Evolutionary conservation across 2,113 vertebrate species (phyloP), one percentile per base, ranked within the genome.

Genomic region (Ptilonorhynchus violaceus): DNA sequence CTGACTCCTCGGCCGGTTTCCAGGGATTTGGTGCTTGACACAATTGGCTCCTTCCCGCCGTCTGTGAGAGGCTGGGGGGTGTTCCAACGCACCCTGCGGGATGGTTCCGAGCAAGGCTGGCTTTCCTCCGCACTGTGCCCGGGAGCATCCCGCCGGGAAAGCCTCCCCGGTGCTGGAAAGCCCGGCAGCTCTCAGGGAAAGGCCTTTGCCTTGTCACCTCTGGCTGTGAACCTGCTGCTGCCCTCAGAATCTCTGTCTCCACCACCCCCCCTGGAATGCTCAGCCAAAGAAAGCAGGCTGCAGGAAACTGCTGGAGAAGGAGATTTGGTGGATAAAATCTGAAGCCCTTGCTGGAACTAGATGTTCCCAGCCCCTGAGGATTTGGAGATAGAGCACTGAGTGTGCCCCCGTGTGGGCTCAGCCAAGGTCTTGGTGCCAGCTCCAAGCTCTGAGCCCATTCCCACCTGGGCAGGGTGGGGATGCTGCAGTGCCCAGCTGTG

Each of bases 191-290:
- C 12, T 0, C 58, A 14, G 18, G 35, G 8, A 86, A 77, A 70
- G 52, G 30, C 21, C 30, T 35, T 80, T 15, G 15, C 67, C 59
- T 5, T 24, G 23, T 20, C 18, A 12, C 21, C 66, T 63, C 58
- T 42, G 63, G 10, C 22, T 17, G 7, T 24, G n/a, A 50, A 76
- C 39, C 52, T 50, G 31, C 25, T 39, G 27, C 47, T 41, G 47
- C 24, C 49, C 66, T 31, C 24, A 28, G 44, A n/a, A 21, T 30
- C 11, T 16, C 22, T 16, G 28, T 6, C 33, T 25, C 31, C 15
- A 31, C 5, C 4, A 4, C 15, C 2, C 7, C 31, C 44, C 23
- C 28, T 0, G 2, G 59, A 53, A 35, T 7, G 30, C 2, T 56
- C 49, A 66, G 60, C 41, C 47, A 25, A 41, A 82, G 46, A 47